phyloP scores from a whole-genome alignment of 1,140 invertebrate genomes.

The Drosophila nasuta region DNA sequence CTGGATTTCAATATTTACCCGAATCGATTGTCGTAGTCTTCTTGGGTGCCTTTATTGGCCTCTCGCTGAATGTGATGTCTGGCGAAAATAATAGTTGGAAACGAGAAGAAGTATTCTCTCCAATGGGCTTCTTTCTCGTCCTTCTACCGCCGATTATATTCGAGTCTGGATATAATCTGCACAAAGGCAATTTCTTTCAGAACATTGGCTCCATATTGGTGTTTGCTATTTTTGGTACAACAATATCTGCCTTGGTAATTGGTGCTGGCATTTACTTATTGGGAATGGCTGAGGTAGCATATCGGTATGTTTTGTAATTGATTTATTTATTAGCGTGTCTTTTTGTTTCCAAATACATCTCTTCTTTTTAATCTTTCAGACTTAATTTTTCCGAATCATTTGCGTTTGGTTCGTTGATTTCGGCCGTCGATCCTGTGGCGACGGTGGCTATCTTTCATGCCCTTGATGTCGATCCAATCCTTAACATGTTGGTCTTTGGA shows the following conservation, averaged over 20 bases:
- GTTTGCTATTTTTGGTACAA: conserved; percentile 98
- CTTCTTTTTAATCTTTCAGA: conserved; percentile 28
- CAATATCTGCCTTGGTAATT: conserved; percentile 95
- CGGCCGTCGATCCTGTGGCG: conserved; percentile 99
- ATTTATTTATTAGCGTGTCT: background rate
- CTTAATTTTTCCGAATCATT: conserved; percentile 96
- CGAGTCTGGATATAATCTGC: conserved; percentile 99
- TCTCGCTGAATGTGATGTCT: conserved; percentile 95
- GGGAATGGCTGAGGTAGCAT: conserved; percentile 95
- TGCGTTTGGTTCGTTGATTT: conserved; percentile 98
- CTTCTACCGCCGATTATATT: conserved; percentile 99
- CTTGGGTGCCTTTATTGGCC: conserved; percentile 95
- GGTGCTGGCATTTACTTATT: conserved; percentile 97
- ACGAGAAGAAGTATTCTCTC: conserved; percentile 98
- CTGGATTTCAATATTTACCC: conserved; percentile 97
- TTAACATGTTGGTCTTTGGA: conserved; percentile 99
- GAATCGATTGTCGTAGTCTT: conserved; percentile 99
- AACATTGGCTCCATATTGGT: conserved; percentile 97
- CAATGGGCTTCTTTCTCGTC: conserved; percentile 98
- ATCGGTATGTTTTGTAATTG: conserved; percentile 85
- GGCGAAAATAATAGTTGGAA: conserved; percentile 96
- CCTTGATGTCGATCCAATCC: conserved; percentile 96
- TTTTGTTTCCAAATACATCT: background rate
- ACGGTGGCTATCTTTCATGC: conserved; percentile 99
- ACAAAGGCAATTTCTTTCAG: conserved; percentile 99